phyloP scores from a whole-genome alignment of 35 echinoderm and acorn worm species.

The Nesometra sesokonis region DNA sequence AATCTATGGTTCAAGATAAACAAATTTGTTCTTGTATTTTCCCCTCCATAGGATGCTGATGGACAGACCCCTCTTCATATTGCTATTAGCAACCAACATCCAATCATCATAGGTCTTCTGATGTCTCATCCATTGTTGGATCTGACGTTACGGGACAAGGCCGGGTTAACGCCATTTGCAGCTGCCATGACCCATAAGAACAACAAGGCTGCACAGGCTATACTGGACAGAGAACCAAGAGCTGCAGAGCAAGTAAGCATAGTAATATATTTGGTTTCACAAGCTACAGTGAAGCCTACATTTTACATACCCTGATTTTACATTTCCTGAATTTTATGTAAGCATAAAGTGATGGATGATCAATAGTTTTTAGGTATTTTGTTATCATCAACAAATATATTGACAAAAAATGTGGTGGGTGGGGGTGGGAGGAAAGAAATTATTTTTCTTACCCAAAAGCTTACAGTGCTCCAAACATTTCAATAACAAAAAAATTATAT shows the following conservation, averaged over 20 bases:
- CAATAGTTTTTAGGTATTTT: too few relatives aligned
- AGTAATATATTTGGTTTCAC: too few relatives aligned
- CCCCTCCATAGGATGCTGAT: slow-evolving; percentile 56
- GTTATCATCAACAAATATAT: too few relatives aligned
- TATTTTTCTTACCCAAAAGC: too few relatives aligned
- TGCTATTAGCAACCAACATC: slow-evolving; percentile 90
- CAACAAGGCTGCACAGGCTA: slow-evolving; percentile 93
- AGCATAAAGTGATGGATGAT: too few relatives aligned
- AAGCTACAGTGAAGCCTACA: too few relatives aligned
- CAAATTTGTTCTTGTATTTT: background rate
- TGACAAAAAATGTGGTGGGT: too few relatives aligned
- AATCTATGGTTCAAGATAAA: too few relatives aligned
- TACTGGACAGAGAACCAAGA: slow-evolving; percentile 79
- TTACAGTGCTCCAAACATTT: too few relatives aligned
- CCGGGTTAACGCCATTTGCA: slow-evolving; percentile 82
- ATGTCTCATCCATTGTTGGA: slow-evolving; percentile 96
- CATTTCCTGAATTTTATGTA: too few relatives aligned
- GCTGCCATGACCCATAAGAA: slow-evolving; percentile 94
- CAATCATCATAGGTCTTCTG: slow-evolving; percentile 69
- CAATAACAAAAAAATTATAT: too few relatives aligned
- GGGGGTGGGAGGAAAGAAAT: too few relatives aligned
- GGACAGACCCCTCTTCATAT: slow-evolving; percentile 83
- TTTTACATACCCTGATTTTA: background rate
- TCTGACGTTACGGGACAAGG: slow-evolving; percentile 74
- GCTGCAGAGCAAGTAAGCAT: slow-evolving; percentile 76